phyloP scores from a whole-genome alignment of 2,113 vertebrate genomes.

The Forbesichthys agassizii region DNA sequence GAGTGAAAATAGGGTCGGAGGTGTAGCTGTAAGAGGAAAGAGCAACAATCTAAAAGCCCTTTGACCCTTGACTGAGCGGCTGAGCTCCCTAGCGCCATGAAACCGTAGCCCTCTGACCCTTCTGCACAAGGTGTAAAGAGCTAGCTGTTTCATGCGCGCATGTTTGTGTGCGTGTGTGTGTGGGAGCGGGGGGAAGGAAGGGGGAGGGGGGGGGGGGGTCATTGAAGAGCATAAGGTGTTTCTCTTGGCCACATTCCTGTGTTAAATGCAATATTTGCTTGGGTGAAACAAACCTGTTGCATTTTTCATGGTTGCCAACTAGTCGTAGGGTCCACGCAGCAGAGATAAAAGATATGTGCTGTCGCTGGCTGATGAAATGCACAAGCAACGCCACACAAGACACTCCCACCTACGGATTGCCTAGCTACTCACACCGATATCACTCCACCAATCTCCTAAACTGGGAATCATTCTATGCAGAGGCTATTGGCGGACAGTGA shows the following conservation, averaged over 20 bases:
- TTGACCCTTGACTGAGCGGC: constrained; percentile 48
- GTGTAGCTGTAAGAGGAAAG: constrained; percentile 22
- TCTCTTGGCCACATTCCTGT: too few species aligned
- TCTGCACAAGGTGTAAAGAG: constrained; percentile 7
- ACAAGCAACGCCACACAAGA: constrained; percentile 57
- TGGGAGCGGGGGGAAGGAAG: not conserved
- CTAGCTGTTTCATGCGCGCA: not conserved
- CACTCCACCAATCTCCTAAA: constrained; percentile 51
- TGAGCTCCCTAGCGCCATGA: constrained; percentile 31
- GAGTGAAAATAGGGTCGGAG: constrained; percentile 10
- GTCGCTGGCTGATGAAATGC: constrained; percentile 71
- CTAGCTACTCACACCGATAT: constrained; percentile 57
- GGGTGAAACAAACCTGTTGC: constrained; percentile 4
- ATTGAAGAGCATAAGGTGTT: too few species aligned
- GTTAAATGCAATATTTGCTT: not conserved
- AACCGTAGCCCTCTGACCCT: constrained; percentile 39
- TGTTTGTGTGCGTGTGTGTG: not conserved
- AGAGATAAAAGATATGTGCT: constrained; percentile 48
- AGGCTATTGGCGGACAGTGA: not conserved
- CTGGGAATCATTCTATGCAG: not conserved
- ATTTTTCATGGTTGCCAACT: constrained; percentile 7
- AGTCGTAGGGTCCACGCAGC: not conserved
- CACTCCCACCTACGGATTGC: constrained; percentile 61
- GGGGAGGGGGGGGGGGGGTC: too few species aligned
- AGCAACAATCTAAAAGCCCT: constrained; percentile 32